Evolutionary conservation across 2,797 vertebrate species (phyloP).

Genomic region (Spinus pinus): DNA sequence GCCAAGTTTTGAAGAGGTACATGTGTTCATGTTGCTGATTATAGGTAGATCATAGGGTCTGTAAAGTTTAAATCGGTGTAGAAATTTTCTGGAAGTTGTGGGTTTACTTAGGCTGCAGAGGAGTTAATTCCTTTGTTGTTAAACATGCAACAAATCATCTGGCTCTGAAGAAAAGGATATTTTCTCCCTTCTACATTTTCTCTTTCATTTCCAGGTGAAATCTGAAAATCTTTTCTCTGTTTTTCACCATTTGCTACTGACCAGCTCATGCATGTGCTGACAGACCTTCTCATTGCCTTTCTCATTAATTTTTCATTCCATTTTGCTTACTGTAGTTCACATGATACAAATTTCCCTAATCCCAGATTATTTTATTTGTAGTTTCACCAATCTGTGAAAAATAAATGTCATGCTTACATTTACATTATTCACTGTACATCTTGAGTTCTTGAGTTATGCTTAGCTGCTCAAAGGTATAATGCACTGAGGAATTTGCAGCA

Average conservation of each 20-base stretch:
- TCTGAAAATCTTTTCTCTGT: not conserved
- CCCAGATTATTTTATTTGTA: not conserved
- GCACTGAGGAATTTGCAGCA: not conserved
- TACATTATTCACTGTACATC: not conserved
- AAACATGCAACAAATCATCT: not conserved
- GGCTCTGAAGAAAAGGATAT: not conserved
- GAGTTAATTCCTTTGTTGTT: not conserved
- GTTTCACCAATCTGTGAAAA: not conserved
- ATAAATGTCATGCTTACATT: not conserved
- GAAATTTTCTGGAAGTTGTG: not conserved
- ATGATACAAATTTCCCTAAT: not conserved
- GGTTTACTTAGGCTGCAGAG: not conserved
- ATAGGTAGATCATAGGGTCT: not conserved
- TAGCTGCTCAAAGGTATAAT: not conserved
- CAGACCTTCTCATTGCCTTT: not conserved
- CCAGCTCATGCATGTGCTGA: not conserved
- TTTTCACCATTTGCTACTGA: not conserved
- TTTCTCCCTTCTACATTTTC: not conserved
- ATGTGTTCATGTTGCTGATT: not conserved
- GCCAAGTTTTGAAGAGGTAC: not conserved
- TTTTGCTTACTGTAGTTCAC: not conserved
- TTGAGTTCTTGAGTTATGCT: not conserved
- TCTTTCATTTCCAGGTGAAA: not conserved
- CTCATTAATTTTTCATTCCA: not conserved
- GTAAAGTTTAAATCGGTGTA: not conserved